These are phyloP conservation scores for Dendrolimus kikuchii DNA, from an alignment of 1,140 invertebrate genomes.

Conservation along the genomic window DNA sequence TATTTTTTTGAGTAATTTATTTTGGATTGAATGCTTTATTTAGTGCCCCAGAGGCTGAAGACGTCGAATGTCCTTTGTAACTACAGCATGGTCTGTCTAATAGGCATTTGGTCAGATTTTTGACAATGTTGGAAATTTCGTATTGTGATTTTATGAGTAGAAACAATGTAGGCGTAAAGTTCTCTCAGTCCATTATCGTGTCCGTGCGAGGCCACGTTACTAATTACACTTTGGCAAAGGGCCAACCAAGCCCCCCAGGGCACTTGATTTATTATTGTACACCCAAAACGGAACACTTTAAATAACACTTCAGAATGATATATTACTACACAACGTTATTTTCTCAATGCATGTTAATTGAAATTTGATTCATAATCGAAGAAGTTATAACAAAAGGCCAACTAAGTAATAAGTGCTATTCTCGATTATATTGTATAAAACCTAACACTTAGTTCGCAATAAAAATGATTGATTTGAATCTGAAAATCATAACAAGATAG, in stretches of 20 bases:
- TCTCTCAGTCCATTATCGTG: conserved; percentile 35
- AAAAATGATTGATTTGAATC: no score
- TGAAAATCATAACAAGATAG: no score
- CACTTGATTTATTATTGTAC: conserved; percentile 51
- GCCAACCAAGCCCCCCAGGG: conserved; percentile 39
- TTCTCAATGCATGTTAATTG: conserved; percentile 3
- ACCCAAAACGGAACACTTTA: conserved; percentile 41
- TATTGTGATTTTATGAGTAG: conserved; percentile 37
- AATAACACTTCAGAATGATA: conserved; percentile 37
- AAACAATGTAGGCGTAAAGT: conserved; percentile 32
- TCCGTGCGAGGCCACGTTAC: conserved; percentile 35
- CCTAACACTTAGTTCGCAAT: no score
- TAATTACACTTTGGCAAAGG: conserved; percentile 57
- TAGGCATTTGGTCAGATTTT: no score
- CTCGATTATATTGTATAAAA: no score
- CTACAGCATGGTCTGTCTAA: no score
- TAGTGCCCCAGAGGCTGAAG: no score
- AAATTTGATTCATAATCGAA: background rate
- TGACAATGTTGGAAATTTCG: background rate
- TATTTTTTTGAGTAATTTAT: no score
- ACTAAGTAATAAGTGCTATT: no score
- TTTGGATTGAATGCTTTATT: no score
- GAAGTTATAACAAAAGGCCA: background rate
- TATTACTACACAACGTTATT: conserved; percentile 28
- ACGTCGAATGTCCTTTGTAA: no score